These are phyloP conservation scores for Bemisia tabaci DNA, from an alignment of 1,140 invertebrate species.

Conservation along the genomic window DNA sequence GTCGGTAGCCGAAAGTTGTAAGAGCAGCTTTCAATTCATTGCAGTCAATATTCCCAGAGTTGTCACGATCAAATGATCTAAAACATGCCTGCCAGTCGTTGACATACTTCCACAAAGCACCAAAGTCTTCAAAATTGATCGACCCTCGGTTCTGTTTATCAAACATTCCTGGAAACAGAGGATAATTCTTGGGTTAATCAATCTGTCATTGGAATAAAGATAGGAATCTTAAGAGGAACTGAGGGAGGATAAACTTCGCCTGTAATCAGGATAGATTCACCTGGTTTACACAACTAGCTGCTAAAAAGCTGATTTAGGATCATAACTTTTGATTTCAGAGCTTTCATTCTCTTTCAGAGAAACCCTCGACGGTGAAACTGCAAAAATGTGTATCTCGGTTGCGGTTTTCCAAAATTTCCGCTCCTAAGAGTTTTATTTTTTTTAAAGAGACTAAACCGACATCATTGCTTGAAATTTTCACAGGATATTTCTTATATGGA, in stretches of 20 bases:
- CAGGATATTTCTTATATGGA: no score
- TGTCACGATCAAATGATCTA: slow-evolving; percentile 83
- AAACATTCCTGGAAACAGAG: slow-evolving; percentile 78
- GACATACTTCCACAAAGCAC: slow-evolving; percentile 92
- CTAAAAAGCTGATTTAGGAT: no score
- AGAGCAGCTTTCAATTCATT: slow-evolving; percentile 80
- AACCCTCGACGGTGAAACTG: no score
- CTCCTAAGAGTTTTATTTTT: background rate
- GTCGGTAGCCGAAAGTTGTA: slow-evolving; percentile 79
- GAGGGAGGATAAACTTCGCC: background rate
- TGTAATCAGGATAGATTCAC: no score
- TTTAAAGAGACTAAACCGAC: background rate
- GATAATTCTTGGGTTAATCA: no score
- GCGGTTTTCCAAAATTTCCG: no score
- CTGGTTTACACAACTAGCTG: no score
- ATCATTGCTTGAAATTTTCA: no score
- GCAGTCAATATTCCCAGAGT: slow-evolving; percentile 78
- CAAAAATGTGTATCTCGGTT: no score
- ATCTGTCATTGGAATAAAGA: slow-evolving; percentile 3
- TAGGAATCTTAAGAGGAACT: background rate
- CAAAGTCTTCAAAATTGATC: slow-evolving; percentile 91
- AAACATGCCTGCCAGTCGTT: slow-evolving; percentile 98
- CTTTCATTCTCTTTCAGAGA: no score
- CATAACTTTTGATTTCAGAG: no score
- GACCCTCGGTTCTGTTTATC: slow-evolving; percentile 77